These are phyloP conservation scores for Phlogophora meticulosa DNA, from an alignment of 2,888 invertebrate genomes.

Conservation along the genomic window DNA sequence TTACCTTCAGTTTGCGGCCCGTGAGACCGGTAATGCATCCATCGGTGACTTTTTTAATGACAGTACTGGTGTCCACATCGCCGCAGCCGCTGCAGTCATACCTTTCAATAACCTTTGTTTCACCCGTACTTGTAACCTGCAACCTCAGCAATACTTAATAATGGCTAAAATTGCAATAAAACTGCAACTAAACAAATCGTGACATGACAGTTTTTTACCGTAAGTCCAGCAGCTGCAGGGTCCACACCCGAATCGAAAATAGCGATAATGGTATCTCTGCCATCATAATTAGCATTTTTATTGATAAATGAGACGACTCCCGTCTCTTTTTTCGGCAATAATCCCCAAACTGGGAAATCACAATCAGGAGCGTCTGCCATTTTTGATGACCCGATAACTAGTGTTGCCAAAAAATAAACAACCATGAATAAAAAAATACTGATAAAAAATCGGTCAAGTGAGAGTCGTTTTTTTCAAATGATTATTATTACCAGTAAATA, in stretches of 20 bases:
- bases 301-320: constrained; percentile 96
- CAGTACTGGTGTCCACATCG: constrained; percentile 97
- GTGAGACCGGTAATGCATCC: constrained; percentile 96
- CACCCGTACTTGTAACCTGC: constrained; percentile 96
- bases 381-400: constrained; percentile 86
- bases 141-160: constrained; percentile 65
- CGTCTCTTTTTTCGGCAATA: constrained; percentile 98
- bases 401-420: constrained; percentile 68
- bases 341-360: constrained; percentile 95
- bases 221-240: constrained; percentile 98
- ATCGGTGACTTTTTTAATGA: constrained; percentile 89
- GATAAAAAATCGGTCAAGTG: not conserved
- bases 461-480: not conserved
- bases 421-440: not conserved
- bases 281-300: constrained; percentile 98
- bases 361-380: constrained; percentile 91
- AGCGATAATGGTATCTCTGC: constrained; percentile 97
- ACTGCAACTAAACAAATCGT: constrained; percentile 82
- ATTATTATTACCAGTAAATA: too few relatives aligned
- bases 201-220: constrained; percentile 93
- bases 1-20: constrained; percentile 96
- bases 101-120: constrained; percentile 98
- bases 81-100: constrained; percentile 99
- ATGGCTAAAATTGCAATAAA: constrained; percentile 66
- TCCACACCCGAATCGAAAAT: constrained; percentile 99